phyloP scores from a whole-genome alignment of 2,113 vertebrate genomes.

The Perognathus longimembris region DNA sequence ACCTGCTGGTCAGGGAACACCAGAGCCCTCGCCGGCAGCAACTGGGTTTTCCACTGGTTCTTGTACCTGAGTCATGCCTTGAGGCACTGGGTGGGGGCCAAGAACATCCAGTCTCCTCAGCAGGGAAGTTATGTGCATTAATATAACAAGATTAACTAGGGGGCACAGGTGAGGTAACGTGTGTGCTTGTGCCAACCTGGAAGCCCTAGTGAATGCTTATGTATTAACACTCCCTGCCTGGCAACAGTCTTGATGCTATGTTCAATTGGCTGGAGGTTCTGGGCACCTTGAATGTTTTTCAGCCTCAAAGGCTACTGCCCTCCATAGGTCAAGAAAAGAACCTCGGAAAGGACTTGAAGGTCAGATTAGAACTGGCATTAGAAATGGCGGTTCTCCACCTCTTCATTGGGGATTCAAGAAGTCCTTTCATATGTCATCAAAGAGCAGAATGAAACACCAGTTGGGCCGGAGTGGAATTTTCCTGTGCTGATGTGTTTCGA shows the following conservation, averaged over 20 bases:
- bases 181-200: slow-evolving; percentile 55
- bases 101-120: slow-evolving; percentile 80
- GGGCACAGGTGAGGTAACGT: slow-evolving; percentile 75
- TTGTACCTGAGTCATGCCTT: slow-evolving; percentile 78
- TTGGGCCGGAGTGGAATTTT: slow-evolving; percentile 35
- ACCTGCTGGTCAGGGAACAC: neutral
- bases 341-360: neutral
- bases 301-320: slow-evolving; percentile 58
- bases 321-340: neutral
- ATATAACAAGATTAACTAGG: slow-evolving; percentile 73
- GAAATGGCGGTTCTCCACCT: neutral
- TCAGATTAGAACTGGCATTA: slow-evolving; percentile 52
- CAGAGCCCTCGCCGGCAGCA: neutral
- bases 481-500: slow-evolving; percentile 24
- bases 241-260: neutral
- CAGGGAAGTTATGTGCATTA: slow-evolving; percentile 61
- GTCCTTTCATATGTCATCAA: slow-evolving; percentile 57
- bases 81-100: slow-evolving; percentile 77
- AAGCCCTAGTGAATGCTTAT: neutral
- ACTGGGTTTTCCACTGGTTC: slow-evolving; percentile 55
- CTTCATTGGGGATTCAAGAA: slow-evolving; percentile 51
- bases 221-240: slow-evolving; percentile 46
- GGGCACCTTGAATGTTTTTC: slow-evolving; percentile 36
- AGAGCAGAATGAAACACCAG: slow-evolving; percentile 62
- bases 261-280: slow-evolving; percentile 35